Evolutionary conservation across 1,140 invertebrate species (phyloP), one percentile per base, ranked within the genome.

Genomic region (Drosophila quadrilineata): DNA sequence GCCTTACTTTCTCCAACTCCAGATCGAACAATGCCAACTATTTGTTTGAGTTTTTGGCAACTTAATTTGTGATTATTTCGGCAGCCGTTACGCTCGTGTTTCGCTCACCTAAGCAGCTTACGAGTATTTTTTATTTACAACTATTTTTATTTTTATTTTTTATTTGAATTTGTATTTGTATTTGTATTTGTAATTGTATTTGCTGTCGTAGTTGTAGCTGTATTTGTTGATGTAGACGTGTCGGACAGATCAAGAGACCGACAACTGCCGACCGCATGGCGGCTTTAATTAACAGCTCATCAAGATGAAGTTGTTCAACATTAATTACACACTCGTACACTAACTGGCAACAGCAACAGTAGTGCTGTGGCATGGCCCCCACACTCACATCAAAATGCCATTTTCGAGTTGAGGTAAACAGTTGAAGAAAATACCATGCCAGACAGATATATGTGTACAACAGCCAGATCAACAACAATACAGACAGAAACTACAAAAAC

Each of bases 261-360:
- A 57, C 38, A 29, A 22, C 3, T 28, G 43, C 50, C 28, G 50
- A 49, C 40, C 48, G 58, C 35, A 70, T 54, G 60, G 53, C 65
- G 57, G 67, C 65, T 84, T 73, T 82, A 84, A 82, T 84, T 82
- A 82, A 71, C 73, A 77, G 79, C 79, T 67, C 73, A 76, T 77
- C 73, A 77, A 74, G 59, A 77, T 84, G 65, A 84, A 84, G 77
- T 74, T 77, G 60, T 84, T 84, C 26, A 41, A 66, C 69, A 72
- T 84, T 82, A 76, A 82, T 76, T 76, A 84, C 69, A 82, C 33
- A 50, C 52, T 63, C 49, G 31, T 60, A 56, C 36, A 26, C 41
- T 59, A 29, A 56, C 43, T 63, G 65, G 17, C 31, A 19, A 26
- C 10, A 6, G n/a, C 24, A 8, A 21, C 45, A 40, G 40, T 43